Base-by-base conservation (phyloP, 2,888 invertebrate species). In the Ectemnius lituratus region DNA sequence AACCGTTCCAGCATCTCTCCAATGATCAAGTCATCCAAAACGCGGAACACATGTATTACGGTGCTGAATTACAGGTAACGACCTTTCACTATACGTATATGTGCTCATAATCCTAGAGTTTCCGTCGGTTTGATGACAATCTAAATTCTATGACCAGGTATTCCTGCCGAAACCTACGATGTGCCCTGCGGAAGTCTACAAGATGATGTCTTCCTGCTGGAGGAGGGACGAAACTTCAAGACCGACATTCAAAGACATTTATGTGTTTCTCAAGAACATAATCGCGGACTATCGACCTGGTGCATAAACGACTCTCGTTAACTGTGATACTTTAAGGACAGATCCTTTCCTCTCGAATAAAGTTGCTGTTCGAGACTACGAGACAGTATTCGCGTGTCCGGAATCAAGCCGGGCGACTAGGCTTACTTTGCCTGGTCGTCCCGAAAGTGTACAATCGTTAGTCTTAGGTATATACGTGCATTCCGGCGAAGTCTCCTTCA, bases 171-270 rank as follows among this genome's bases (percentile, higher is more conserved):
- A 95, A 85, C 96, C 96, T 57, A 93, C 93, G 65, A 94, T 95
- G 75, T 96, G 96, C 90, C 95, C 96, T 14, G 92, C 94, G 18
- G 94, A 95, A 83, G 94, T 96, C 62, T 96, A 96, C 91, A 93
- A 94, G 80, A 92, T 96, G 79, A 94, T 96, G 95, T 93, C 94
- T 86, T 93, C 94, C 85, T 96, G 94, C 87, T 94, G 94, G 94
- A 92, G 92, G 84, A 90, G 93, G 82, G 93, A 94, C 86, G 93
- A 94, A 82, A 89, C 91, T 49, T 90, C 92, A 65, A 90, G 94
- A 81, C 94, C 94, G 57, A 93, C 92, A 18, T 94, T 94, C 88
- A 93, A 93, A 87, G 93, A 95, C 84, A 94, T 97, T 85, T 94
- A 94, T 89, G 91, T 93, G 82, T 94, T 94, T 84, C 92, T 96